Percentiles rank a stretch among this genome's conserved stretches.
Conservation (phyloP, 2,797 vertebrate species). For the Eutrigla gurnardus region DNA sequence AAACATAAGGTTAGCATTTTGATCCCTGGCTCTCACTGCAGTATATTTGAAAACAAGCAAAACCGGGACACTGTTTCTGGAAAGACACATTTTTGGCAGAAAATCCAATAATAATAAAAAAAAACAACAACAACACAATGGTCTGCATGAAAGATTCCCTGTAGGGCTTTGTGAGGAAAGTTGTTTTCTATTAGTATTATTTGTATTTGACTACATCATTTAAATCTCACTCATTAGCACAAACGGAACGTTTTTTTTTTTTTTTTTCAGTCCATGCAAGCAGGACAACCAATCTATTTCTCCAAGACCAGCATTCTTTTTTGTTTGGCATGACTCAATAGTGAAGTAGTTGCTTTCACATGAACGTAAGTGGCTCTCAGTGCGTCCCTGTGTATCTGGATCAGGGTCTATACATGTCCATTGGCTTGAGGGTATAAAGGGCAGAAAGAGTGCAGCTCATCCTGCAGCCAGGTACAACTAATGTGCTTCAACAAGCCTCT, state of each 20-base stretch:
- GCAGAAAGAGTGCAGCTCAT: conserved; percentile 22
- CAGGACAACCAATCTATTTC: not conserved
- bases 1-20: not conserved
- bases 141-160: not conserved
- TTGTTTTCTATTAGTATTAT: not conserved
- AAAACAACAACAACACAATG: not conserved
- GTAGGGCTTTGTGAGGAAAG: not conserved
- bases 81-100: not conserved
- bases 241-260: not conserved
- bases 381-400: conserved; percentile 14
- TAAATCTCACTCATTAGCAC: not conserved
- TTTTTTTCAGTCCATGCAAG: not conserved
- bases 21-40: not conserved
- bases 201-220: not conserved
- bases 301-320: not conserved
- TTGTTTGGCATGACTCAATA: conserved; percentile 21
- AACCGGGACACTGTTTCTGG: not conserved
- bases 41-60: too few relatives aligned
- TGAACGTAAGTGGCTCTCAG: conserved; percentile 12
- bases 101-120: not conserved
- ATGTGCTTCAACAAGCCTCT: conserved; percentile 44
- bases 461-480: conserved; percentile 47
- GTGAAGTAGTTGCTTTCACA: conserved; percentile 11
- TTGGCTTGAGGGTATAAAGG: conserved; percentile 18
- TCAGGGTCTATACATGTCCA: conserved; percentile 7